Evolutionary conservation across 2,797 vertebrate species (phyloP), one percentile per base, ranked within the genome.

Genomic region (Neopelma chrysocephalum): DNA sequence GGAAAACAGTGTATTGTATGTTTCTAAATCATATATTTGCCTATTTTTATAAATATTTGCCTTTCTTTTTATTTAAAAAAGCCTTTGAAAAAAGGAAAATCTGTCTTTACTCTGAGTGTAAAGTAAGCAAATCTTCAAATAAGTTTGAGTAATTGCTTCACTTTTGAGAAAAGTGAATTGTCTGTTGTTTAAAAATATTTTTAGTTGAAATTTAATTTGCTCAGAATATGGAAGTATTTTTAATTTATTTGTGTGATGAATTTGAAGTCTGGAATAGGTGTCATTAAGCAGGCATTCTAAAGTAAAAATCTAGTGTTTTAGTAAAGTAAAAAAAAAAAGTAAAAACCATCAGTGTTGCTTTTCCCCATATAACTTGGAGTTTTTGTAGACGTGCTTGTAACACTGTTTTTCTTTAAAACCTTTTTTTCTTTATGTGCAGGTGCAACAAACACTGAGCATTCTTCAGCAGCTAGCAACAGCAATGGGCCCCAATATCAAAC

Each of bases 401-500:
- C 22, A 9, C 7, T 72, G 8, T 38, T 68, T 68, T 42, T 42
- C 34, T 40, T 61, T 29, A 26, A 60, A 58, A 36, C 36, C 34
- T 26, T 26, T 32, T 64, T 58, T 95, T 79, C 66, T n/a, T 78
- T 42, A 9, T 13, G 6, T 93, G 45, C 95, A 99, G 99, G 99
- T 99, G 54, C 99, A 99, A 61, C 99, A 99, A 97, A 99, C 99
- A 0, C 96, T 99, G 87, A 98, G 85, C 42, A 99, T 99, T 87
- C 98, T 99, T 75, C 99, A 99, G 96, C 99, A 99, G 48, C 83
- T 99, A 72, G 98, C 99, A 69, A 98, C 98, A 47, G 98, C 99
- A 31, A 99, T 99, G 98, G 99, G 99, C 79, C 98, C 99, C 53
- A 99, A 98, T 85, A 98, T 99, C 69, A 99, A 98, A 94, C 99